Conservation (phyloP, 2,797 vertebrate genomes). For the Anas acuta region DNA sequence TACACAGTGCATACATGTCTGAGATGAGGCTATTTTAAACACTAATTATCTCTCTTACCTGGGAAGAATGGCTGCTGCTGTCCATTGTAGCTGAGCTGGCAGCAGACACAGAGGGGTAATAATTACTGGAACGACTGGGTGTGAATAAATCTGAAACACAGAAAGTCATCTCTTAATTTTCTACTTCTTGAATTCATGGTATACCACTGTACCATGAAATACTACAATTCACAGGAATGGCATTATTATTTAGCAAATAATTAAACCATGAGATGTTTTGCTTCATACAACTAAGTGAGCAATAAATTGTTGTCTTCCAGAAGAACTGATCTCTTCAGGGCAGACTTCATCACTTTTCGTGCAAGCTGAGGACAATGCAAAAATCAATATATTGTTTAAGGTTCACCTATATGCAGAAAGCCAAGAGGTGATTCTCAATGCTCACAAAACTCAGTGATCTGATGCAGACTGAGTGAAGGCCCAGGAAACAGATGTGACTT, state of each 20-base stretch:
- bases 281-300: not conserved
- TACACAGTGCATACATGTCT: not conserved
- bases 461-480: not conserved
- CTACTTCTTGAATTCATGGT: not conserved
- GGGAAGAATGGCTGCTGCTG: constrained; percentile 85
- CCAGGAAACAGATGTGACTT: not conserved
- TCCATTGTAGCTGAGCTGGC: constrained; percentile 81
- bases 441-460: not conserved
- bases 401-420: not conserved
- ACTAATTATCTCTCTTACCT: constrained; percentile 80
- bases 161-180: not conserved
- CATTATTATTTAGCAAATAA: not conserved
- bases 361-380: not conserved
- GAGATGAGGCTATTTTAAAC: not conserved
- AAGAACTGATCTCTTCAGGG: not conserved
- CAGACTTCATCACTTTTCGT: not conserved
- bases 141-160: constrained; percentile 90
- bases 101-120: constrained; percentile 80
- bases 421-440: not conserved
- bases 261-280: not conserved
- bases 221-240: not conserved
- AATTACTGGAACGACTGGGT: constrained; percentile 81
- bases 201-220: not conserved
- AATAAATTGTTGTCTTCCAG: not conserved
- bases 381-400: not conserved